Base-by-base conservation (phyloP, 1,140 invertebrate genomes). In the Rhyzopertha dominica region DNA sequence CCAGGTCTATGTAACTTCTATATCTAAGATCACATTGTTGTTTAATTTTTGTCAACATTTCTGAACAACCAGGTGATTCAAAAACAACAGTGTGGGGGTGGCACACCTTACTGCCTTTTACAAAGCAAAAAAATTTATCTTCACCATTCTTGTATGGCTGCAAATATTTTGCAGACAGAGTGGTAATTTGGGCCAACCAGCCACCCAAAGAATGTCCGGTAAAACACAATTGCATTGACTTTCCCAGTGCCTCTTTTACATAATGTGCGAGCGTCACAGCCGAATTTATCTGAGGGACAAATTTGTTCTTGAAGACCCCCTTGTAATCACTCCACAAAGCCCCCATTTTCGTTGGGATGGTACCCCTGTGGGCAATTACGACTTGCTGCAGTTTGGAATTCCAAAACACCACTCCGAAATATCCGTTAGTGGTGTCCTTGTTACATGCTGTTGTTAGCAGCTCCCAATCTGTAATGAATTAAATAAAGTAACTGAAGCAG, bases 201-300 rank as follows among this genome's bases (percentile, higher is more conserved):
- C 19, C 35, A 23, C 35, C 35, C 25, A 37, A 37, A 37, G 35
- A 37, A 24, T 37, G 35, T 5, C 35, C 35, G 3, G 35, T 37
- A 20, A 37, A 23, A 23, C 19, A 37, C 18, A 37, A 23, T 24
- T 37, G 35, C 10, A 5, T 32, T 5, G 10, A 14, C 7, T 32
- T 10, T 3, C 14, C 18, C 22, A 37, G 22, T 37, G 22, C 12
- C 25, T 23, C 35, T 5, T 23, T 24, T 22, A 37, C n/a, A 16
- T 8, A 3, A 23, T 37, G 35, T 4, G 25, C 17, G 25, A 37
- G 25, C 25, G 35, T 37, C n/a, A 23, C 20, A 23, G 35, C 35
- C 8, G 35, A 37, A 23, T 37, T n/a, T 22, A 23, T 23, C 20
- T 37, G 35, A 13, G 9, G 2, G 2, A 23, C 25, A 12, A 2